Conservation (phyloP, 2,888 invertebrate species). For the Punctoribates punctum region DNA sequence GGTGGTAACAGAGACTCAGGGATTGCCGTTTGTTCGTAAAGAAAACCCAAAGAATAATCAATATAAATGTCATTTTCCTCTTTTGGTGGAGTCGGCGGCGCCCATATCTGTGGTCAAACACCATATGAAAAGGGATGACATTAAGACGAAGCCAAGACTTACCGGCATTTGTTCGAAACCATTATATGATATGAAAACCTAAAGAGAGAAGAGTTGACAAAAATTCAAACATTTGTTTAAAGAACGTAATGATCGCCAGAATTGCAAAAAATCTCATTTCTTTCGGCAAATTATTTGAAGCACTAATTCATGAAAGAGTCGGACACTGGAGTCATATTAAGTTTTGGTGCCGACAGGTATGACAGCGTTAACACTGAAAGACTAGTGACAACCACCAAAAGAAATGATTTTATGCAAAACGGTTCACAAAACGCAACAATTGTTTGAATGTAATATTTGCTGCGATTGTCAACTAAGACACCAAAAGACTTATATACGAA, state of each 20-base stretch:
- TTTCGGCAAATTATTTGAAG: conserved; percentile 46
- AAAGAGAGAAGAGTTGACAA: conserved; percentile 21
- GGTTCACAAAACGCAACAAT: conserved; percentile 31
- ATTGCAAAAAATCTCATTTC: conserved; percentile 48
- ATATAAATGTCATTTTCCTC: conserved; percentile 88
- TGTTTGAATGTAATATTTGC: conserved; percentile 4
- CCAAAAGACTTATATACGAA: conserved; percentile 45
- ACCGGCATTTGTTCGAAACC: conserved; percentile 54
- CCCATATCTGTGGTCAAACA: conserved; percentile 64
- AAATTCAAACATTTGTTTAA: conserved; percentile 12
- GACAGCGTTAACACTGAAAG: neutral
- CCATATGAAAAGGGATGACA: neutral
- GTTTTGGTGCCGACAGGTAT: conserved; percentile 9
- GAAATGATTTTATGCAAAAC: conserved; percentile 47
- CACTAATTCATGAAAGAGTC: conserved; percentile 28
- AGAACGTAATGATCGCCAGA: conserved; percentile 25
- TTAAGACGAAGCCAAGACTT: conserved; percentile 49
- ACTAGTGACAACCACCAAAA: conserved; percentile 46
- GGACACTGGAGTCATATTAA: conserved; percentile 1
- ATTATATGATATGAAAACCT: conserved; percentile 52
- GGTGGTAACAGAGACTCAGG: conserved; percentile 74
- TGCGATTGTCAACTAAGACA: conserved; percentile 42
- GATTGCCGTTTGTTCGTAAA: conserved; percentile 72
- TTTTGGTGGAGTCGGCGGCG: conserved; percentile 92
- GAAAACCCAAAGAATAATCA: conserved; percentile 75